Percentiles rank a stretch among this genome's conserved stretches.
These are phyloP conservation scores for Spisula subtruncata DNA, from an alignment of 2,888 invertebrate genomes.

Conservation along the genomic window DNA sequence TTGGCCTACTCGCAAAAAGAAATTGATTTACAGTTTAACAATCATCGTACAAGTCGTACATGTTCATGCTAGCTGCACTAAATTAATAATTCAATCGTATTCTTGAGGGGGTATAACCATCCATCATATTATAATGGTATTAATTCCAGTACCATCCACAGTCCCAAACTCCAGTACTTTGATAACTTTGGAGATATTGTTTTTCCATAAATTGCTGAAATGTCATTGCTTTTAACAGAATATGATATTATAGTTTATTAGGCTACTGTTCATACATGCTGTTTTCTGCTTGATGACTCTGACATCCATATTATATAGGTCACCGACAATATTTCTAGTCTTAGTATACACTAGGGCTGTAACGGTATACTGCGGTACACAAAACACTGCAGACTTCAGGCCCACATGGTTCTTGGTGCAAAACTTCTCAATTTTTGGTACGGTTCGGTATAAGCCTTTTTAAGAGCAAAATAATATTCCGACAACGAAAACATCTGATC, in stretches of 20 bases:
- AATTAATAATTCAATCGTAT: slow-evolving; percentile 22
- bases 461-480: too few relatives aligned
- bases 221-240: slow-evolving; percentile 4
- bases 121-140: neutral
- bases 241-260: neutral
- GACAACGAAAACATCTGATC: too few relatives aligned
- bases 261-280: neutral
- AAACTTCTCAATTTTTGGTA: too few relatives aligned
- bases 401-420: too few relatives aligned
- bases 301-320: neutral
- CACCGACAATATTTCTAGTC: too few relatives aligned
- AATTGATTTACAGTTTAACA: too few relatives aligned
- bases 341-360: too few relatives aligned
- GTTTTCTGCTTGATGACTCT: neutral
- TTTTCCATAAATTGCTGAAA: neutral
- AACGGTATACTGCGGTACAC: too few relatives aligned
- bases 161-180: neutral
- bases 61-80: neutral
- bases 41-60: neutral
- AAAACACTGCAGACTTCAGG: too few relatives aligned
- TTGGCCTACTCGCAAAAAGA: too few relatives aligned
- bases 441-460: too few relatives aligned
- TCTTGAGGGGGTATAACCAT: neutral
- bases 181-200: slow-evolving; percentile 12
- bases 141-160: neutral